Conservation (phyloP, 2,888 invertebrate genomes). For the Meliscaeva auricollis region DNA sequence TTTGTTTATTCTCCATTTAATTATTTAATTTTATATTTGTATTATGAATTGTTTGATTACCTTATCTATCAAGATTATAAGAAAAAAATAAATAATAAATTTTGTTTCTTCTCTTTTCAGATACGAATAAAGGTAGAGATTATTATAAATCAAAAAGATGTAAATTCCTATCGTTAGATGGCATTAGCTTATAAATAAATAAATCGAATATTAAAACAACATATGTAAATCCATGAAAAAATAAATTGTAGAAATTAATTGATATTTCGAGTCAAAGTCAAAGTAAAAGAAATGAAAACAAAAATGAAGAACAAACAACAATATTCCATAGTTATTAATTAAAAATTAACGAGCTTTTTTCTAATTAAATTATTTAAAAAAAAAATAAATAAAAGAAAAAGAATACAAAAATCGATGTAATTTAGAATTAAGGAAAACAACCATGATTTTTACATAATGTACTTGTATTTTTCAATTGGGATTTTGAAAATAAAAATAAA, state of each 20-base stretch:
- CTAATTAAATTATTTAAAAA: slow-evolving; percentile 51
- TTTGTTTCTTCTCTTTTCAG: slow-evolving; percentile 6
- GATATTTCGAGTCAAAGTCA: slow-evolving; percentile 29
- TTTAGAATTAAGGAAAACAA: slow-evolving; percentile 50
- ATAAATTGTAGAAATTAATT: not conserved
- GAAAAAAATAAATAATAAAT: too few species aligned
- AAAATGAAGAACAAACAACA: not conserved
- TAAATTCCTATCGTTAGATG: not conserved
- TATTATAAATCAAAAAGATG: slow-evolving; percentile 4
- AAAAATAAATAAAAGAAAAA: slow-evolving; percentile 2
- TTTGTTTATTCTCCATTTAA: too few species aligned
- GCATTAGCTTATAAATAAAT: slow-evolving; percentile 35
- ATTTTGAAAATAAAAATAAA: slow-evolving; percentile 35
- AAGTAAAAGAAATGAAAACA: not conserved
- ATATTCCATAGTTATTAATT: slow-evolving; percentile 31
- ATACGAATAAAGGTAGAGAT: slow-evolving; percentile 30
- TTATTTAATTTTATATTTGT: too few species aligned
- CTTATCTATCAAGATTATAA: too few species aligned
- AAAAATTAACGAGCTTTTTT: slow-evolving; percentile 23
- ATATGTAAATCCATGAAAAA: not conserved
- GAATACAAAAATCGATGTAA: slow-evolving; percentile 42
- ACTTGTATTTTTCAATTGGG: slow-evolving; percentile 51
- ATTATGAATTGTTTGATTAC: too few species aligned
- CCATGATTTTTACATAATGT: slow-evolving; percentile 43
- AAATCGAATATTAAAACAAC: slow-evolving; percentile 47